Evolutionary conservation across 1,140 invertebrate genomes (phyloP), one percentile per base, ranked within the genome.

Genomic region (Nebria ingens): DNA sequence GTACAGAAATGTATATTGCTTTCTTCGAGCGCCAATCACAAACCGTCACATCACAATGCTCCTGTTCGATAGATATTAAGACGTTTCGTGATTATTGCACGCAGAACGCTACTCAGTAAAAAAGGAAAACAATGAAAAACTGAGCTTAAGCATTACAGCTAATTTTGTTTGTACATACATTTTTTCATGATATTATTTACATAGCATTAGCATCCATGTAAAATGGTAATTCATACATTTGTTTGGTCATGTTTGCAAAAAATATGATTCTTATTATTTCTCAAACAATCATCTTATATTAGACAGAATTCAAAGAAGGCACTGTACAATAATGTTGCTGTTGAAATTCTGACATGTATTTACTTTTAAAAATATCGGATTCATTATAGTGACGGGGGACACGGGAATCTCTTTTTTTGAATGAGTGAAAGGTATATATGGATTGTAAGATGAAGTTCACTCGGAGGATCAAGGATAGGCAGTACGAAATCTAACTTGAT

Each of bases 271-370:
- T 34, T 34, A n/a, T n/a, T n/a, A n/a, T n/a, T 29, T 29, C 17
- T 45, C 17, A 45, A 45, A 45, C 40, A 45, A 45, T 9, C 17
- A 9, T 11, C 40, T 45, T 45, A 45, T 17, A 45, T 17, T 45
- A 45, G 40, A 45, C 40, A 45, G 40, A 45, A 45, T 45, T 45
- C 17, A 45, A 45, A 45, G 40, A 45, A 45, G 40, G 40, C 40
- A 45, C 40, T 45, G 40, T 45, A 45, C 40, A 45, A 45, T 45
- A 45, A 45, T 45, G 9, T 45, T 45, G 40, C 40, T 6, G 40
- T 45, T 45, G 40, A 45, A 45, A 45, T 45, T 45, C 40, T 45
- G 9, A 45, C 15, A 45, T 17, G 17, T 11, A 11, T 45, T n/a
- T n/a, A n/a, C n/a, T n/a, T n/a, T n/a, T n/a, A n/a, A n/a, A n/a